Conservation (phyloP, 2,888 invertebrate genomes). For the Xiphydria camelus region DNA sequence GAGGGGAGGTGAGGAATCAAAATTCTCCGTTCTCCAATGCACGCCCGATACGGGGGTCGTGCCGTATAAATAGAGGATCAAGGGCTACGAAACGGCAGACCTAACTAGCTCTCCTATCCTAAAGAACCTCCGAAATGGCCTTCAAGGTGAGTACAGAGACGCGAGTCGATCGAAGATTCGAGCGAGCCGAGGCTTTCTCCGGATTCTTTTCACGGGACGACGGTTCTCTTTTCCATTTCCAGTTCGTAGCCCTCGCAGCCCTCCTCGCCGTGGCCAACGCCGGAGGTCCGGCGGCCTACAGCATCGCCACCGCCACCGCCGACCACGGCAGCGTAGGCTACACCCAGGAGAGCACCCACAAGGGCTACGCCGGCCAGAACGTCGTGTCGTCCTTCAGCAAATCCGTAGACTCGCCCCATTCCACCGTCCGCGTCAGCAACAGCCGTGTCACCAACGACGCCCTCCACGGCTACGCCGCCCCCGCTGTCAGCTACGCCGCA, state of each 20-base stretch:
- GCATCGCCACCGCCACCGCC: conserved; percentile 36
- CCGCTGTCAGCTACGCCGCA: conserved; percentile 20
- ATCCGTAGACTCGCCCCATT: conserved; percentile 41
- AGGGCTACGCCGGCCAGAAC: conserved; percentile 45
- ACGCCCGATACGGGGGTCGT: conserved; percentile 19
- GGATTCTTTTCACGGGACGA: too few relatives aligned
- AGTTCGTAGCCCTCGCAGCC: conserved; percentile 38
- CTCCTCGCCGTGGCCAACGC: conserved; percentile 35
- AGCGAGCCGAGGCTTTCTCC: neutral
- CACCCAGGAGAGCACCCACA: conserved; percentile 45
- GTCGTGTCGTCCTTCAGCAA: conserved; percentile 40
- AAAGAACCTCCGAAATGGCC: conserved; percentile 37
- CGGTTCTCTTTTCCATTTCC: neutral
- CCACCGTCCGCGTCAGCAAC: conserved; percentile 41
- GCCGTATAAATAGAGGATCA: conserved; percentile 39
- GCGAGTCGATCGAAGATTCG: neutral
- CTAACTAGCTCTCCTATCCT: conserved; percentile 28
- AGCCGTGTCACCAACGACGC: conserved; percentile 41
- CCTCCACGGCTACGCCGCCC: conserved; percentile 17
- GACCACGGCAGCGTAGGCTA: conserved; percentile 39
- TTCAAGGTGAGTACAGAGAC: conserved; percentile 38
- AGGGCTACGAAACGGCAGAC: conserved; percentile 30
- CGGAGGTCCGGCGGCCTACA: conserved; percentile 40
- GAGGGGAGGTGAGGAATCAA: conserved; percentile 27
- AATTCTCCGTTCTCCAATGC: conserved; percentile 23